phyloP scores from a whole-genome alignment of 2,888 invertebrate genomes.

The Pammene fasciana region DNA sequence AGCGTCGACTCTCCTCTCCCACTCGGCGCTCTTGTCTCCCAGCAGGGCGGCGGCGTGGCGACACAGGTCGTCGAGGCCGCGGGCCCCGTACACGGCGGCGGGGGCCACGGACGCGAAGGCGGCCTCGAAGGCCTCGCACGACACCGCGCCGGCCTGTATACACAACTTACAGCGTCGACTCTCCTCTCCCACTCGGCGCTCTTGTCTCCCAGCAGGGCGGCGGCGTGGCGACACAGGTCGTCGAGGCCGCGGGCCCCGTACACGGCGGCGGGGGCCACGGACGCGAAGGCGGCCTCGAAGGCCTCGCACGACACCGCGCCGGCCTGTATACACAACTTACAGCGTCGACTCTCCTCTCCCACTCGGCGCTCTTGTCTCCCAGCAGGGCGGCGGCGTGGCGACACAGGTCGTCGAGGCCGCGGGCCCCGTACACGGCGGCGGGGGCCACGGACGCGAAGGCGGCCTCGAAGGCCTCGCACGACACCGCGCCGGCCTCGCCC shows the following conservation, averaged over 20 bases:
- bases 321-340: conserved; percentile 85
- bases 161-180: conserved; percentile 89
- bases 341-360: conserved; percentile 97
- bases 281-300: conserved; percentile 92
- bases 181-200: conserved; percentile 97
- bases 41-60: conserved; percentile 88
- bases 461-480: conserved; percentile 93
- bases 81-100: conserved; percentile 88
- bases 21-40: conserved; percentile 92
- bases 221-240: conserved; percentile 89
- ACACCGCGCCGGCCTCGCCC: conserved; percentile 92
- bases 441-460: conserved; percentile 93
- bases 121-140: conserved; percentile 93
- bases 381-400: conserved; percentile 88
- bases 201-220: conserved; percentile 89
- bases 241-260: conserved; percentile 91
- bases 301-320: conserved; percentile 95
- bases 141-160: conserved; percentile 75
- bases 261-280: conserved; percentile 92
- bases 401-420: conserved; percentile 93
- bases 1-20: conserved; percentile 97
- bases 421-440: conserved; percentile 90
- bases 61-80: conserved; percentile 93
- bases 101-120: conserved; percentile 92
- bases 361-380: conserved; percentile 92